Evolutionary conservation across 2,888 invertebrate species (phyloP).

Genomic region (Lithosia quadra): DNA sequence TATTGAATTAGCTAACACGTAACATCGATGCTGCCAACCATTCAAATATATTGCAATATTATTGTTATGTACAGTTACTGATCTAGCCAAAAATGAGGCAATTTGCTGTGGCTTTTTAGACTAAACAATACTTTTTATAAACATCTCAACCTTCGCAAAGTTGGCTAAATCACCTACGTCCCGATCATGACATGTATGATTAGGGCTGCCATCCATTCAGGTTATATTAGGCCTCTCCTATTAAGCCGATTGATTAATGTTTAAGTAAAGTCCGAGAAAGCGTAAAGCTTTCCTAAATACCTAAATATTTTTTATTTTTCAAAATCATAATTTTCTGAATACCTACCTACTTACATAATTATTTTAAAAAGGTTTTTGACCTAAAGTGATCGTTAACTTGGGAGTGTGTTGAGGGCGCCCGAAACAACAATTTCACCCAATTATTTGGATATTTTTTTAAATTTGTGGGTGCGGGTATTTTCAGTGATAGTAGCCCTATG

Average conservation of each 20-base stretch:
- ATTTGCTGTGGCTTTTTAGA: conserved; percentile 32
- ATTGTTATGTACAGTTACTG: conserved; percentile 47
- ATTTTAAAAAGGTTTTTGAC: no score
- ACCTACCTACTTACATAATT: no score
- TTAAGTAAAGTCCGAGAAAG: background rate
- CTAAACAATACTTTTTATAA: conserved; percentile 1
- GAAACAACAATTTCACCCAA: no score
- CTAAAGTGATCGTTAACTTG: no score
- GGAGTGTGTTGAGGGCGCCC: no score
- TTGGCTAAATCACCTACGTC: background rate
- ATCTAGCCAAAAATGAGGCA: conserved; percentile 47
- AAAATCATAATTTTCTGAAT: no score
- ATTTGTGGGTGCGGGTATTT: background rate
- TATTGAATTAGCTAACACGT: conserved; percentile 56
- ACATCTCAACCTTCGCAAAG: background rate
- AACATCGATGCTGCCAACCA: conserved; percentile 54
- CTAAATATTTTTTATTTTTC: background rate
- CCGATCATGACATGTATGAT: background rate
- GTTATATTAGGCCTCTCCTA: background rate
- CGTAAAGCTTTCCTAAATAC: no score
- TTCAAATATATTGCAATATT: conserved; percentile 55
- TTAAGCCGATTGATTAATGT: background rate
- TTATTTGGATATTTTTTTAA: background rate
- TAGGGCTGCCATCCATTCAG: background rate
- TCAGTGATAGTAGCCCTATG: background rate